Evolutionary conservation across 1,140 invertebrate genomes (phyloP).

Genomic region (Colletes gigas): DNA sequence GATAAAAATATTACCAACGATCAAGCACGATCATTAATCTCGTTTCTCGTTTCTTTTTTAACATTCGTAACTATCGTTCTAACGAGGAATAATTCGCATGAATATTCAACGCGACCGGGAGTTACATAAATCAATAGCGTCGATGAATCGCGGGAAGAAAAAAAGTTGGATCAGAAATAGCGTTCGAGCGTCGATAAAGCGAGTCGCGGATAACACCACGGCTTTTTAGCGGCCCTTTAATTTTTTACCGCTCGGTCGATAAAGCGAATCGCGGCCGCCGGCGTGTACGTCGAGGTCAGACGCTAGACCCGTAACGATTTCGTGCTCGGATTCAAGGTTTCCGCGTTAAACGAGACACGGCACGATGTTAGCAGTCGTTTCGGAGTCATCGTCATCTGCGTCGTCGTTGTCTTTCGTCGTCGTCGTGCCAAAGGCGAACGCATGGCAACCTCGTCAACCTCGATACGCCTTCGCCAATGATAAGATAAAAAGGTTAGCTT

Average conservation of each 20-base stretch:
- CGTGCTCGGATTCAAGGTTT: constrained; percentile 44
- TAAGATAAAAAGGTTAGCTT: constrained; percentile 75
- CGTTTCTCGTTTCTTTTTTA: too few species aligned
- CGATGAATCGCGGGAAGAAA: not conserved
- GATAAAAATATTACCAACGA: too few species aligned
- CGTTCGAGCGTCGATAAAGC: constrained; percentile 22
- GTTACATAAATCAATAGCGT: not conserved
- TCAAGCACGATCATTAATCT: too few species aligned
- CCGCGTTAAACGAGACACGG: constrained; percentile 5
- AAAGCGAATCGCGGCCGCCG: constrained; percentile 39
- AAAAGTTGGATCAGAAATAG: not conserved
- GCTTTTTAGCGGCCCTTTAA: constrained; percentile 29
- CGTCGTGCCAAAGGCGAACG: constrained; percentile 50
- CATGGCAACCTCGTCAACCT: constrained; percentile 60
- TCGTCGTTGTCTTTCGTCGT: constrained; percentile 29
- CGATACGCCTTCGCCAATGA: constrained; percentile 71
- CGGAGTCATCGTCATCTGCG: constrained; percentile 11
- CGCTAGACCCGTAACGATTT: constrained; percentile 34
- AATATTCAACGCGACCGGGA: not conserved
- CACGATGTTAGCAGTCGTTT: constrained; percentile 26
- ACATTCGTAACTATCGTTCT: not conserved
- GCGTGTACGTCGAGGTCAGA: not conserved
- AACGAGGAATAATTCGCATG: not conserved
- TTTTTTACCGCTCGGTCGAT: constrained; percentile 57
- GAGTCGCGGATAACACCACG: constrained; percentile 42